Conservation (phyloP, 2,888 invertebrate species). For the Pachymerium ferrugineum region DNA sequence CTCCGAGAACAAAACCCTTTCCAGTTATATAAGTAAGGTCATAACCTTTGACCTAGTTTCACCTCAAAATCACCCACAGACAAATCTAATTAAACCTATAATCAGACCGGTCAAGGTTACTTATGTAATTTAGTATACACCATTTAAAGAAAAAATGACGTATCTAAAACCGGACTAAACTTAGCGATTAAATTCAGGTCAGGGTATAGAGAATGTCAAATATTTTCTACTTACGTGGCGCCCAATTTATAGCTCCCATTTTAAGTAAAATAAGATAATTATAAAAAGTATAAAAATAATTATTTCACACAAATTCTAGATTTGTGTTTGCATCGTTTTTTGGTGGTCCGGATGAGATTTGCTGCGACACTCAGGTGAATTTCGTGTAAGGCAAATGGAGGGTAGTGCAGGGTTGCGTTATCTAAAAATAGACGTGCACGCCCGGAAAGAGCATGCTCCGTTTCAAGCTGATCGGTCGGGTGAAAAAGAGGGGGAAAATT, state of each 20-base stretch:
- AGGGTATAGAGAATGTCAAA: too few species aligned
- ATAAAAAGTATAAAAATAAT: too few species aligned
- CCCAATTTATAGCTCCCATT: neutral
- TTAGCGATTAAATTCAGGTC: neutral
- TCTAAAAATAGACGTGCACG: constrained; percentile 6
- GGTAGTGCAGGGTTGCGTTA: neutral
- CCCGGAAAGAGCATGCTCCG: neutral
- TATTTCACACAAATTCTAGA: too few species aligned
- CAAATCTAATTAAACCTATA: neutral
- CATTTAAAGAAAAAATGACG: neutral
- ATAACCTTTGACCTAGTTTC: neutral
- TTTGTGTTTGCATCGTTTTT: too few species aligned
- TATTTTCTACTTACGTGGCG: neutral
- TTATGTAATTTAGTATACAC: neutral
- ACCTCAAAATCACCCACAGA: neutral
- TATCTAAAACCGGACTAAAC: neutral
- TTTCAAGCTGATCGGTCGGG: neutral
- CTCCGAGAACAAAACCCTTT: too few species aligned
- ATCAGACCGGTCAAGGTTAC: neutral
- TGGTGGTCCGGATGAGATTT: too few species aligned
- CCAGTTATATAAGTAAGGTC: too few species aligned
- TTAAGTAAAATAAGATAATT: too few species aligned
- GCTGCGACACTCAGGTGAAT: neutral
- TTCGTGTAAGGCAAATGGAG: constrained; percentile 13
- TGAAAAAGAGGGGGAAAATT: too few species aligned